phyloP scores from a whole-genome alignment of 2,888 invertebrate species.

The Idaea aversata region DNA sequence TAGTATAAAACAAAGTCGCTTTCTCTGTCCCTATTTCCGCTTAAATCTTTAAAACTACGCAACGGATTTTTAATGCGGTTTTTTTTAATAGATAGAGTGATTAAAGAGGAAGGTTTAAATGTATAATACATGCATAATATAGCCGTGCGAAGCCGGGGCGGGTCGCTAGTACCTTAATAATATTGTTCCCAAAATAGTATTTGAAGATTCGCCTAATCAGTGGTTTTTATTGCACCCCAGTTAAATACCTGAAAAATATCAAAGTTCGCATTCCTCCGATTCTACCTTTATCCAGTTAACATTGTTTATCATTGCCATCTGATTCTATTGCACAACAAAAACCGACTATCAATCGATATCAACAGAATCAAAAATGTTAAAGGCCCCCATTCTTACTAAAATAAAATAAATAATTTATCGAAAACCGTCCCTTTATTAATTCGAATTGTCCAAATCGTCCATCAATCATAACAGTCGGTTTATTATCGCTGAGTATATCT shows the following conservation, averaged over 20 bases:
- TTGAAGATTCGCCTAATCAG: too few species aligned
- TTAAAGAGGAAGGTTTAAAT: too few species aligned
- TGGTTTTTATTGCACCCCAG: too few species aligned
- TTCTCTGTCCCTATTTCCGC: too few species aligned
- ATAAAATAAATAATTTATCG: slow-evolving; percentile 65
- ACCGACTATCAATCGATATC: slow-evolving; percentile 35
- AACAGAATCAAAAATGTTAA: slow-evolving; percentile 43
- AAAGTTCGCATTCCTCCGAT: not conserved
- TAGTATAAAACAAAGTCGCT: too few species aligned
- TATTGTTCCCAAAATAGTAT: too few species aligned
- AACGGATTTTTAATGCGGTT: too few species aligned
- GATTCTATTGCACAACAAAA: slow-evolving; percentile 42
- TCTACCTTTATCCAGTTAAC: not conserved
- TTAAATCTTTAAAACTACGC: too few species aligned
- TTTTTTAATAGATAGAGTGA: too few species aligned
- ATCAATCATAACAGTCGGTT: slow-evolving; percentile 63
- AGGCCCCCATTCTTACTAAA: slow-evolving; percentile 46
- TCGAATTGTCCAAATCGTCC: slow-evolving; percentile 61
- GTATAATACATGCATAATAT: too few species aligned
- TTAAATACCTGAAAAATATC: not conserved
- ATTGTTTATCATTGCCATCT: slow-evolving; percentile 23
- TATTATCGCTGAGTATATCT: not conserved
- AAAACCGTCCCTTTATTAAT: slow-evolving; percentile 58
- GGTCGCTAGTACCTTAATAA: too few species aligned
- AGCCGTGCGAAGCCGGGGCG: too few species aligned